phyloP scores from a whole-genome alignment of 2,797 vertebrate genomes.

The Sebastes minor region DNA sequence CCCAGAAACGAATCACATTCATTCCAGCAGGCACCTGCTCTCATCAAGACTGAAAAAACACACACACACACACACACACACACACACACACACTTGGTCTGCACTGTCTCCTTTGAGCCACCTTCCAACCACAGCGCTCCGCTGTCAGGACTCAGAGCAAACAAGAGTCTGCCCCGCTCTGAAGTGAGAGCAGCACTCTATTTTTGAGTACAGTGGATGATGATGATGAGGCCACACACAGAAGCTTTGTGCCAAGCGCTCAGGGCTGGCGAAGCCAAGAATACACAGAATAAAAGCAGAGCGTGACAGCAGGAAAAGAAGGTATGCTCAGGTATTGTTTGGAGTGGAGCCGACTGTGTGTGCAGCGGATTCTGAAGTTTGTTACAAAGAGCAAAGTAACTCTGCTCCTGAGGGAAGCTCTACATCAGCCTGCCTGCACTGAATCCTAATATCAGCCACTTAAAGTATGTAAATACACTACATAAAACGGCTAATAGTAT shows the following conservation, averaged over 20 bases:
- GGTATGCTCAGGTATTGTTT: conserved; percentile 67
- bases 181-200: conserved; percentile 61
- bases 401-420: conserved; percentile 64
- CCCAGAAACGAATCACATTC: conserved; percentile 59
- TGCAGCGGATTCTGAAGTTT: conserved; percentile 70
- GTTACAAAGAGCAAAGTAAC: conserved; percentile 64
- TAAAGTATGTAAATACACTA: conserved; percentile 56
- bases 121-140: conserved; percentile 55
- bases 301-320: conserved; percentile 66
- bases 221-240: conserved; percentile 69
- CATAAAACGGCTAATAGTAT: conserved; percentile 30
- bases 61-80: conserved; percentile 23
- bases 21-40: conserved; percentile 59
- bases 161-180: conserved; percentile 54
- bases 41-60: conserved; percentile 36
- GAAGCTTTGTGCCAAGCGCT: conserved; percentile 68
- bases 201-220: conserved; percentile 68
- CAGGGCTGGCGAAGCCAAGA: conserved; percentile 68
- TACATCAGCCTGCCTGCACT: conserved; percentile 54
- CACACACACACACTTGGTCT: conserved; percentile 40
- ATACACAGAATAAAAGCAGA: conserved; percentile 69
- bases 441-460: conserved; percentile 61
- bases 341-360: conserved; percentile 59
- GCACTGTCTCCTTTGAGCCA: conserved; percentile 50
- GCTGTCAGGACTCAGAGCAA: conserved; percentile 69